phyloP scores from a whole-genome alignment of 2,888 invertebrate species.

The Mycalesis mineus region DNA sequence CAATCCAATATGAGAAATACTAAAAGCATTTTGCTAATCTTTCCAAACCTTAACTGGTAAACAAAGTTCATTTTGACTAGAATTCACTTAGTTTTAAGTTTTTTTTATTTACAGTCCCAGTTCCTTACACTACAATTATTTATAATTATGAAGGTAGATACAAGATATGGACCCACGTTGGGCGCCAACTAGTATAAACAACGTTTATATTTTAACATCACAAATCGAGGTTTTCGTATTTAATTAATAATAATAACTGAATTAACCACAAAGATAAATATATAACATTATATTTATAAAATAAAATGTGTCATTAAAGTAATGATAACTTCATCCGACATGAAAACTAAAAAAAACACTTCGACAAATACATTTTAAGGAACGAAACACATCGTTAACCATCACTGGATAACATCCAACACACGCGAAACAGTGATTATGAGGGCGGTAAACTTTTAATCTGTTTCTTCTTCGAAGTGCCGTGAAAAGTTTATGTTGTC shows the following conservation, averaged over 20 bases:
- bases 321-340: constrained; percentile 21
- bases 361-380: constrained; percentile 37
- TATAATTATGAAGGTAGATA: background rate
- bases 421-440: constrained; percentile 71
- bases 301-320: constrained; percentile 21
- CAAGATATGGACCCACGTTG: constrained; percentile 8
- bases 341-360: constrained; percentile 27
- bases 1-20: constrained; percentile 23
- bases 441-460: constrained; percentile 49
- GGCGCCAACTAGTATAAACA: constrained; percentile 13
- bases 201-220: no score
- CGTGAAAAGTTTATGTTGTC: constrained; percentile 67
- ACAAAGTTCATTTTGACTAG: background rate
- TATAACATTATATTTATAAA: background rate
- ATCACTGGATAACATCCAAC: constrained; percentile 53
- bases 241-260: background rate
- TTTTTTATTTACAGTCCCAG: background rate
- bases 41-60: constrained; percentile 7
- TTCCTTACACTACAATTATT: no score
- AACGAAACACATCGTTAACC: constrained; percentile 51
- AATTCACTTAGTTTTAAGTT: background rate
- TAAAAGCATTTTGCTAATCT: constrained; percentile 20
- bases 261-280: background rate
- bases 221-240: background rate
- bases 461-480: constrained; percentile 56